Evolutionary conservation across 2,888 invertebrate species (phyloP).

Genomic region (Acleris cristana): DNA sequence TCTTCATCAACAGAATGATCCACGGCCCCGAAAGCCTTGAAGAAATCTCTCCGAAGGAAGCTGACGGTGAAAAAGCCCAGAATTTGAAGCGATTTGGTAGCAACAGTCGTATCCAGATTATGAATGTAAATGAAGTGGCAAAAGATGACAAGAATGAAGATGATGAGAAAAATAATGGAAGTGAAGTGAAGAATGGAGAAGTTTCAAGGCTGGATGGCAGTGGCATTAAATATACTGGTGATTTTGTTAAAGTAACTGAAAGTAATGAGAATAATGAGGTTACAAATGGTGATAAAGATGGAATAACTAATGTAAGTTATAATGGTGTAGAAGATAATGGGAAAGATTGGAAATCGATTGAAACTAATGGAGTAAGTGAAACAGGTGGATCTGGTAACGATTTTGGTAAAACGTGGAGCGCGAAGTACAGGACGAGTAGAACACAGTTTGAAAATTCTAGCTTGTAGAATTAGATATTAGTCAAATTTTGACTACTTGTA

Average conservation of each 20-base stretch:
- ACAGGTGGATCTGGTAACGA: slow-evolving; percentile 32
- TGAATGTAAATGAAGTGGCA: not conserved
- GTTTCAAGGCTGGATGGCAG: too few species aligned
- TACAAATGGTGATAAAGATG: not conserved
- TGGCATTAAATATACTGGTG: too few species aligned
- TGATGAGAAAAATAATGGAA: not conserved
- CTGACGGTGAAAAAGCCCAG: slow-evolving; percentile 2
- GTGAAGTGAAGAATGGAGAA: not conserved
- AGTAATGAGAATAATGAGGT: too few species aligned
- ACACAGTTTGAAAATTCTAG: slow-evolving; percentile 61
- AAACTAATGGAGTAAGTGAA: slow-evolving; percentile 41
- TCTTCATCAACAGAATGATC: slow-evolving; percentile 67
- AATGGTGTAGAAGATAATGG: slow-evolving; percentile 17
- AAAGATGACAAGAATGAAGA: slow-evolving; percentile 18
- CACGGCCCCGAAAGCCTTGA: slow-evolving; percentile 51
- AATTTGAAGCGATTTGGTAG: not conserved
- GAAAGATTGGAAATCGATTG: slow-evolving; percentile 38
- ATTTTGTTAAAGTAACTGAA: too few species aligned
- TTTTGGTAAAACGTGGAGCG: slow-evolving; percentile 50
- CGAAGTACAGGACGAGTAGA: slow-evolving; percentile 54
- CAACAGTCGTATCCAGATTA: slow-evolving; percentile 10
- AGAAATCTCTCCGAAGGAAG: slow-evolving; percentile 10
- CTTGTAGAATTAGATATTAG: slow-evolving; percentile 47
- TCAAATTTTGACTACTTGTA: not conserved
- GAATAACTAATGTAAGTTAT: slow-evolving; percentile 8